Evolutionary conservation across 2,797 vertebrate genomes (phyloP).

Genomic region (Acrossocheilus wenchowensis): DNA sequence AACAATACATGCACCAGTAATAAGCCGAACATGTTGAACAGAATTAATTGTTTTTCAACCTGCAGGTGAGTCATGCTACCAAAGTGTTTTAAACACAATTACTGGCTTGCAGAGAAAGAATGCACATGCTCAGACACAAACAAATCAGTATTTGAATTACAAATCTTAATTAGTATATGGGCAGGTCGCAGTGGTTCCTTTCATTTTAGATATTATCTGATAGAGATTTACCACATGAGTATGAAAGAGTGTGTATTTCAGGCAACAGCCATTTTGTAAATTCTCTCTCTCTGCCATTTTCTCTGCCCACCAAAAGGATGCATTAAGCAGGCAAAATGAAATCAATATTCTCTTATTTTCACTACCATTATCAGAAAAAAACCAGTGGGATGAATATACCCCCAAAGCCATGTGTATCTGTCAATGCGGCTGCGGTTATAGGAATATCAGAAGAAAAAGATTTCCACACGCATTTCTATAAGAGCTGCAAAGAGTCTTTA

Average conservation of each 20-base stretch:
- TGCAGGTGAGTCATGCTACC: conserved; percentile 46
- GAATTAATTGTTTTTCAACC: conserved; percentile 54
- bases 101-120: conserved; percentile 9
- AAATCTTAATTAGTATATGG: conserved; percentile 11
- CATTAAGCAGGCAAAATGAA: conserved; percentile 34
- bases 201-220: conserved; percentile 1
- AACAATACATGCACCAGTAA: conserved; percentile 48
- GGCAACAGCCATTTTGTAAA: conserved; percentile 15
- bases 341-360: conserved; percentile 41
- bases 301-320: conserved; percentile 13
- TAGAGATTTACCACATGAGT: background rate
- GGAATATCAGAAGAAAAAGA: background rate
- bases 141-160: background rate
- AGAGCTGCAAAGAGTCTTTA: background rate
- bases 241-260: background rate
- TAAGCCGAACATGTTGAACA: conserved; percentile 25
- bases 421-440: background rate
- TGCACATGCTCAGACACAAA: conserved; percentile 1
- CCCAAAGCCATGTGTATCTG: conserved; percentile 2
- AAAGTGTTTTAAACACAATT: background rate
- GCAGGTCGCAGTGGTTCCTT: background rate
- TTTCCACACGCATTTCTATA: conserved; percentile 6
- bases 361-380: conserved; percentile 33
- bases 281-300: background rate
- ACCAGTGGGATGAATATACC: conserved; percentile 1